Conservation (phyloP, 2,797 vertebrate species). For the Discoglossus pictus region DNA sequence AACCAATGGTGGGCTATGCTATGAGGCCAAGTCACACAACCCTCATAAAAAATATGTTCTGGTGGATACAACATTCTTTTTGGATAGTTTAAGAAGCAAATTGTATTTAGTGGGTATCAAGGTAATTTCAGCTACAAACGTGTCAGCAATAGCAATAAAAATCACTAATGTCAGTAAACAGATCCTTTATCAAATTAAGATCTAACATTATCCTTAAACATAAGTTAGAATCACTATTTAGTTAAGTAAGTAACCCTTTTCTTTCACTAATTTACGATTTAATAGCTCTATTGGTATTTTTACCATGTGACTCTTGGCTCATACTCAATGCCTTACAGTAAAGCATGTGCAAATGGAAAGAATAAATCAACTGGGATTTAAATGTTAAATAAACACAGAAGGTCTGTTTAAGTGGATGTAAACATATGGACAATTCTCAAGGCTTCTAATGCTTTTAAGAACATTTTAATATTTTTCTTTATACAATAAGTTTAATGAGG, state of each 20-base stretch:
- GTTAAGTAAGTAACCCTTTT: background rate
- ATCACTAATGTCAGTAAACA: too few relatives aligned
- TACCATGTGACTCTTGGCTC: conserved; percentile 16
- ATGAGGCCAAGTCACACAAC: too few relatives aligned
- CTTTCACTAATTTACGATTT: background rate
- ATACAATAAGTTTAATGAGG: conserved; percentile 31
- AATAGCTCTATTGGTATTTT: conserved; percentile 7
- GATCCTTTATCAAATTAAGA: too few relatives aligned
- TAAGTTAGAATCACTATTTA: background rate
- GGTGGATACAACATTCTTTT: too few relatives aligned
- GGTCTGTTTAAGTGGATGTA: conserved; percentile 43
- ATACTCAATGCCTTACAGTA: conserved; percentile 27
- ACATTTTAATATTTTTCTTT: conserved; percentile 42
- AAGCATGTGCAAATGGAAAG: conserved; percentile 35
- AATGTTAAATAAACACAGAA: conserved; percentile 49
- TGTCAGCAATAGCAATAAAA: too few relatives aligned
- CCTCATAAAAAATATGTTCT: too few relatives aligned
- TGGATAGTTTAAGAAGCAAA: too few relatives aligned
- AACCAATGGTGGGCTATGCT: too few relatives aligned
- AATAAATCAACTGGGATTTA: conserved; percentile 42
- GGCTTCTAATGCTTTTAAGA: conserved; percentile 41
- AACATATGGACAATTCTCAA: conserved; percentile 38
- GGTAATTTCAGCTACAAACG: too few relatives aligned
- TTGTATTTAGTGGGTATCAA: too few relatives aligned
- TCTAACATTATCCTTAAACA: too few relatives aligned